Evolutionary conservation across 92 coral and sea anemone species (phyloP), one percentile per base, ranked within the genome.

Genomic region (Paramuricea clavata): DNA sequence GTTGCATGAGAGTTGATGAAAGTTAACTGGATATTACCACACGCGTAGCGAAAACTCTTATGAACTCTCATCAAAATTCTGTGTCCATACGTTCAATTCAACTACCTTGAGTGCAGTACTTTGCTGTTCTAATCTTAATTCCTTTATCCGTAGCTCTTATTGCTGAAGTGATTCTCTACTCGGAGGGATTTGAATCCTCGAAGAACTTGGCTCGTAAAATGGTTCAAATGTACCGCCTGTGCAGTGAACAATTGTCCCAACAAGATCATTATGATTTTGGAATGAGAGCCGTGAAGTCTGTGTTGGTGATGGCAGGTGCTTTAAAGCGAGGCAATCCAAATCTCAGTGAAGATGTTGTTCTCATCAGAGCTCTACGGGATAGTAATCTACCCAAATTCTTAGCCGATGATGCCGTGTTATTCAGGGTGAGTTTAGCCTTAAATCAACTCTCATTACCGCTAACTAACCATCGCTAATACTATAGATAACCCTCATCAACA

Each of bases 181-280:
- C 99, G 16, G 99, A 97, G 85, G 99, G 99, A 22, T 97, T 97
- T 72, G 99, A 97, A 83, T 97, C 99, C 12, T 97, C 99, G 49
- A 97, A 97, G 83, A 94, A 91, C 83, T 93, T 97, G 36, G 98
- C 99, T 23, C 99, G 99, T 76, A 97, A 97, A 91, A 97, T 97
- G 99, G 98, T 94, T 2, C 99, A 97, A 88, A 97, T 97, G 99
- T 97, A 97, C 86, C 93, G 99, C 0, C 87, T 97, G 21, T 97
- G 99, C 79, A 94, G 98, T 13, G 99, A 97, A 49, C 99, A 97
- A 90, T 91, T 97, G 13, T 97, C 99, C 9, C 99, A 97, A 28
- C 99, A 97, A 70, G 99, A 97, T 71, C 99, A 97, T 76, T 97
- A 97, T 82, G 99, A 97, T 76, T 97, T 97, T 74, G 99, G 99